Evolutionary conservation across 2,888 invertebrate species (phyloP).

Genomic region (Metellina segmentata): DNA sequence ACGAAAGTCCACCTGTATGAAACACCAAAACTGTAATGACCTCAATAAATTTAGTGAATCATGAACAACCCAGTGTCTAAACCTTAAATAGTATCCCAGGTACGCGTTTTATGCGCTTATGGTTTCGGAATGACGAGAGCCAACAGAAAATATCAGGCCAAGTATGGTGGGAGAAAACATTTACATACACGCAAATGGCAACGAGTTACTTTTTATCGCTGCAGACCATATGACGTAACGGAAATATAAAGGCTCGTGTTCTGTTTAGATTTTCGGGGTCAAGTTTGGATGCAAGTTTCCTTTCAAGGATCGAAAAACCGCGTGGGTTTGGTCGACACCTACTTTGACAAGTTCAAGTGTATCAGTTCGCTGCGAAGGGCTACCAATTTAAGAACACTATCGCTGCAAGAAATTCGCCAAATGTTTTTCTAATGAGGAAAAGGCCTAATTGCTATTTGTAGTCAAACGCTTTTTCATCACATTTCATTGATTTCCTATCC

Average conservation of each 20-base stretch:
- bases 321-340: slow-evolving; percentile 53
- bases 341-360: slow-evolving; percentile 52
- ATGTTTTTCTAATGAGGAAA: background rate
- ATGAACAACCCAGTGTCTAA: background rate
- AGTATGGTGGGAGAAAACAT: background rate
- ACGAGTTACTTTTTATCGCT: background rate
- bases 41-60: slow-evolving; percentile 40
- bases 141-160: background rate
- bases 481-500: too few species aligned
- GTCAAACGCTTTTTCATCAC: too few species aligned
- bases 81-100: slow-evolving; percentile 1
- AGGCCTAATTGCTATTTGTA: too few species aligned
- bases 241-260: slow-evolving; percentile 15
- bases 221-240: slow-evolving; percentile 36
- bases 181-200: background rate
- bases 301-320: slow-evolving; percentile 62
- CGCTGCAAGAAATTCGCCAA: background rate
- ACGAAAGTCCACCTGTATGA: slow-evolving; percentile 4
- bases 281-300: slow-evolving; percentile 42
- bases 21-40: slow-evolving; percentile 21
- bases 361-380: background rate
- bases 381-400: slow-evolving; percentile 26
- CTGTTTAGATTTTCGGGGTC: slow-evolving; percentile 45
- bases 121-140: background rate
- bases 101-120: background rate